Conservation (phyloP, 2,797 vertebrate genomes). For the Muraenolepis orangiensis region DNA sequence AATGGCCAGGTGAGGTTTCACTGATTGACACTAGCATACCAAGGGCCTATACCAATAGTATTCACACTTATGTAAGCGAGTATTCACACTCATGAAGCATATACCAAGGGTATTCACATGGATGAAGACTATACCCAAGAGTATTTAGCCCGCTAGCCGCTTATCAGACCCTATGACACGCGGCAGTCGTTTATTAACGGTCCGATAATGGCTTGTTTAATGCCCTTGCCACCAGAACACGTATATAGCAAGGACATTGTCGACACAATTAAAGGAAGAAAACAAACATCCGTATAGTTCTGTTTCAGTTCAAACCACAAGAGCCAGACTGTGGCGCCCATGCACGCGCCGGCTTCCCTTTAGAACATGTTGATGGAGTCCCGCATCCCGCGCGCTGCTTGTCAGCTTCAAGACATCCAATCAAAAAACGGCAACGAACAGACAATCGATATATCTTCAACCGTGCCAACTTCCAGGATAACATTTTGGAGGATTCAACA, state of each 20-base stretch:
- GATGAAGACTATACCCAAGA: no score
- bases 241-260: conserved; percentile 51
- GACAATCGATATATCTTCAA: background rate
- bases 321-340: background rate
- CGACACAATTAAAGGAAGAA: conserved; percentile 40
- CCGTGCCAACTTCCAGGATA: background rate
- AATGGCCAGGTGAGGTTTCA: no score
- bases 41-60: no score
- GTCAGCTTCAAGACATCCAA: background rate
- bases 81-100: no score
- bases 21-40: background rate
- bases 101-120: no score
- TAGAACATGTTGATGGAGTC: no score
- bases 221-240: conserved; percentile 50
- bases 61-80: no score
- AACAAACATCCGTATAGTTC: background rate
- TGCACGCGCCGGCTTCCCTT: background rate
- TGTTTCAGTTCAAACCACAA: background rate
- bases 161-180: conserved; percentile 65
- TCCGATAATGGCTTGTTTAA: conserved; percentile 67
- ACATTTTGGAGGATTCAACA: background rate
- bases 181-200: conserved; percentile 64
- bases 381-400: background rate
- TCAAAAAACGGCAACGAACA: background rate
- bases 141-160: conserved; percentile 29